Base-by-base conservation (phyloP, 2,113 vertebrate genomes). In the Xerus inauris region DNA sequence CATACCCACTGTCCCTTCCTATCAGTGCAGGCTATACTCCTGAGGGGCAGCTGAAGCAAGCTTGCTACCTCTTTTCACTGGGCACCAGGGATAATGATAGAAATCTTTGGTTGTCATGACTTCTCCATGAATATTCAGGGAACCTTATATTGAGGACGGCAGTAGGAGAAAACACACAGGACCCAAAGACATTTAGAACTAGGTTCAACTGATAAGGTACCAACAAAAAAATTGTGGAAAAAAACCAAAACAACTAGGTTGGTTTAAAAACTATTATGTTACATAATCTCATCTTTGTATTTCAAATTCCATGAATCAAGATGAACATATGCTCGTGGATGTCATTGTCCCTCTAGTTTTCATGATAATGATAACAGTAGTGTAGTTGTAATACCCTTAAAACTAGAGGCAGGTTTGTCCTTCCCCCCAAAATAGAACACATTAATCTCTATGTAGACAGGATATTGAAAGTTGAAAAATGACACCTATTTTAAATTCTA, bases 391-490 rank as follows among this genome's bases (percentile, higher is more conserved):
- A 11, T 22, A 47, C 24, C 64, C 54, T 89, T 49, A 73, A 88
- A 84, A 45, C 20, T 67, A 90, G 16, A 84, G 14, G n/a, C 22
- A 32, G n/a, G 30, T 77, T 59, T 77, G 51, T 73, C 94, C 79
- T 91, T 49, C 57, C 8, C 8, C 30, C 42, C 38, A 83, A 91
- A 79, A 88, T 19, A 59, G 65, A 88, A 57, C 32, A 84, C 12
- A 67, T 62, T 75, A 42, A 82, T 95, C 26, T 83, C 16, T 30
- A 26, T 32, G 59, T 26, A 54, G 85, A 83, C 32, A 64, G 57
- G 62, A 90, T 26, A 91, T 0, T 85, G 59, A 79, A 91, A 42
- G 19, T 40, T 87, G 88, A 95, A 92, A 87, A 79, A 89, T 72
- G 72, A 91, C 59, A 77, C 30, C 19, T 77, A 72, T 81, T 95